phyloP scores from a whole-genome alignment of 2,797 vertebrate genomes.

The Pangasius djambal region DNA sequence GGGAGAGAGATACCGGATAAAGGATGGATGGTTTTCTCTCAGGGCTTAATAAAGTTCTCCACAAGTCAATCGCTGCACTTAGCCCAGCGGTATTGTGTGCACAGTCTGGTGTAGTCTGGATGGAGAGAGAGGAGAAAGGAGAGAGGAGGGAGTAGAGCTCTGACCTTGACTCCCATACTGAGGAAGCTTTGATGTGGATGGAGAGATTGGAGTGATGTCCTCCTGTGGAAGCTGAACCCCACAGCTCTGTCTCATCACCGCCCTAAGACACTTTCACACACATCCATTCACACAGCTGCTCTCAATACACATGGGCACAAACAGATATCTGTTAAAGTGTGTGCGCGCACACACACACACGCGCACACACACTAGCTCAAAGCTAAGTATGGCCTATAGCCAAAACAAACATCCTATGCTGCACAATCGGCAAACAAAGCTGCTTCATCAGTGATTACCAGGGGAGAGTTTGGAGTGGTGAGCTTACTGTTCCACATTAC shows the following conservation, averaged over 20 bases:
- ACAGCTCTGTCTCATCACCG: conserved; percentile 32
- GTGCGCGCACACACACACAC: neutral
- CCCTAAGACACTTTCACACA: conserved; percentile 36
- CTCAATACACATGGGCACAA: conserved; percentile 26
- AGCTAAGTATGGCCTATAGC: conserved; percentile 49
- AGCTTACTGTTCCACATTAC: conserved; percentile 44
- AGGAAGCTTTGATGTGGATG: conserved; percentile 46
- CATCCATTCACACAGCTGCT: conserved; percentile 36
- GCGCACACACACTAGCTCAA: conserved; percentile 8
- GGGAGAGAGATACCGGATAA: conserved; percentile 19
- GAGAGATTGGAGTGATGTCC: conserved; percentile 36
- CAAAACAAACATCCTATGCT: conserved; percentile 56
- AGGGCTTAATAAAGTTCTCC: conserved; percentile 55
- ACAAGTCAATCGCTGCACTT: conserved; percentile 52
- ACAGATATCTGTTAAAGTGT: conserved; percentile 32
- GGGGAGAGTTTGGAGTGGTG: conserved; percentile 45
- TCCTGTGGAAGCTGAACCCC: conserved; percentile 39
- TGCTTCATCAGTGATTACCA: conserved; percentile 45
- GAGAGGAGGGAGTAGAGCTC: conserved; percentile 11
- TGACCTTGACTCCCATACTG: conserved; percentile 47
- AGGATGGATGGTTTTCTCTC: conserved; percentile 40
- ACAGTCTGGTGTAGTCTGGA: conserved; percentile 9
- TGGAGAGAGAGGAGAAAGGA: neutral
- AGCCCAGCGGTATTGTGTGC: conserved; percentile 26
- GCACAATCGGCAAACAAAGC: conserved; percentile 50